These are phyloP conservation scores for Chironomus tentans DNA, from an alignment of 2,888 invertebrate species.

Conservation along the genomic window DNA sequence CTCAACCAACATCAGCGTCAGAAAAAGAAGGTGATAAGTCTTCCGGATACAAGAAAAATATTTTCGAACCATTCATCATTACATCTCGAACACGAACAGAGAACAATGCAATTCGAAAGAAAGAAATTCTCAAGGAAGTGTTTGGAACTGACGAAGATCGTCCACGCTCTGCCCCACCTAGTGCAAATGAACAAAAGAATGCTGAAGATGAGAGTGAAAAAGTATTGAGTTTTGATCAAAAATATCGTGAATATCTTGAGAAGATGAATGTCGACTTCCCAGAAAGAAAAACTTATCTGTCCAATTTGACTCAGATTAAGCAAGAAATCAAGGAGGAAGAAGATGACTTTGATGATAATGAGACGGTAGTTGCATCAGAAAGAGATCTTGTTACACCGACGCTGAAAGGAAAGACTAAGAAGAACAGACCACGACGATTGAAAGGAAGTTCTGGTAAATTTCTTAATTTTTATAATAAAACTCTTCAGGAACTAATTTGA, in stretches of 20 bases:
- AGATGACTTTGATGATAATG: neutral
- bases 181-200: slow-evolving; percentile 36
- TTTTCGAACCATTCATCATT: slow-evolving; percentile 59
- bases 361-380: slow-evolving; percentile 1
- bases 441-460: slow-evolving; percentile 39
- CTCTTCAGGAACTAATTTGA: neutral
- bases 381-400: neutral
- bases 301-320: neutral
- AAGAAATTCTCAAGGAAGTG: slow-evolving; percentile 71
- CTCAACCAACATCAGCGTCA: slow-evolving; percentile 31
- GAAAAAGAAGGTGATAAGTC: slow-evolving; percentile 27
- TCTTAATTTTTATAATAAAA: neutral
- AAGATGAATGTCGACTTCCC: slow-evolving; percentile 33
- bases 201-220: slow-evolving; percentile 33
- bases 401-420: slow-evolving; percentile 17
- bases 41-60: slow-evolving; percentile 38
- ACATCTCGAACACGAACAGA: slow-evolving; percentile 68
- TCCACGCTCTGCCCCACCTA: slow-evolving; percentile 72
- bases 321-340: neutral
- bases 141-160: slow-evolving; percentile 62
- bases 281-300: neutral
- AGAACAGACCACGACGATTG: slow-evolving; percentile 31
- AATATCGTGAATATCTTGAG: slow-evolving; percentile 39
- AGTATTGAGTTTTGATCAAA: slow-evolving; percentile 36
- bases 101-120: slow-evolving; percentile 59